Evolutionary conservation across 2,888 invertebrate species (phyloP).

Genomic region (Mechanitis messenoides): DNA sequence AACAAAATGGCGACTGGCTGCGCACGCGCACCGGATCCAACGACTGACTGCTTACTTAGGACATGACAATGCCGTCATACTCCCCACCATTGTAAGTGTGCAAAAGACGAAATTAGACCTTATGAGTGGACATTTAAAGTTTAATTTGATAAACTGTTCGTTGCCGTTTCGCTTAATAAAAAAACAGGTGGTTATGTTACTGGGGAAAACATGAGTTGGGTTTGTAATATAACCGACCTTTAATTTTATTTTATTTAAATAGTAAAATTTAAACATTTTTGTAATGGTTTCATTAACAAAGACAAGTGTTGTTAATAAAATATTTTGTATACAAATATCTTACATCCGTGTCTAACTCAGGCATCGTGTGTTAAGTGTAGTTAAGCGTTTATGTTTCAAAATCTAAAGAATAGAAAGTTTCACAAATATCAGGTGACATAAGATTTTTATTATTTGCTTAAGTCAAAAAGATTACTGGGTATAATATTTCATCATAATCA

Average conservation of each 20-base stretch:
- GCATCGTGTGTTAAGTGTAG: background rate
- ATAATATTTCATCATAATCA: no score
- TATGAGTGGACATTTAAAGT: slow-evolving; percentile 5
- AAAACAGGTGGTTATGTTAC: slow-evolving; percentile 52
- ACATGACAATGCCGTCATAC: slow-evolving; percentile 55
- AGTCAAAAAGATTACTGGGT: no score
- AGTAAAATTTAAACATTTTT: slow-evolving; percentile 1
- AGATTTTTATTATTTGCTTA: no score
- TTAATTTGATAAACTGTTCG: slow-evolving; percentile 7
- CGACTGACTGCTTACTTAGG: slow-evolving; percentile 59
- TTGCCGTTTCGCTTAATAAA: slow-evolving; percentile 40
- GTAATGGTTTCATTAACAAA: no score
- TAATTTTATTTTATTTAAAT: slow-evolving; percentile 18
- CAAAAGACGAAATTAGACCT: slow-evolving; percentile 22
- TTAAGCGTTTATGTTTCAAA: slow-evolving; percentile 17
- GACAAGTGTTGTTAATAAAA: no score
- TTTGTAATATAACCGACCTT: slow-evolving; percentile 35
- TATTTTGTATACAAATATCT: no score
- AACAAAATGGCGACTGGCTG: slow-evolving; percentile 43
- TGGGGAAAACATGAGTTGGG: slow-evolving; percentile 54
- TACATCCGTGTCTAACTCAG: no score
- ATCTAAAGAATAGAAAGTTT: background rate
- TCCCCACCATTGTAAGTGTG: slow-evolving; percentile 40
- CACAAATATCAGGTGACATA: no score
- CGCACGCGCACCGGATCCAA: slow-evolving; percentile 55